These are phyloP conservation scores for Sapayoa aenigma DNA, from an alignment of 2,113 vertebrate species.

Conservation along the genomic window DNA sequence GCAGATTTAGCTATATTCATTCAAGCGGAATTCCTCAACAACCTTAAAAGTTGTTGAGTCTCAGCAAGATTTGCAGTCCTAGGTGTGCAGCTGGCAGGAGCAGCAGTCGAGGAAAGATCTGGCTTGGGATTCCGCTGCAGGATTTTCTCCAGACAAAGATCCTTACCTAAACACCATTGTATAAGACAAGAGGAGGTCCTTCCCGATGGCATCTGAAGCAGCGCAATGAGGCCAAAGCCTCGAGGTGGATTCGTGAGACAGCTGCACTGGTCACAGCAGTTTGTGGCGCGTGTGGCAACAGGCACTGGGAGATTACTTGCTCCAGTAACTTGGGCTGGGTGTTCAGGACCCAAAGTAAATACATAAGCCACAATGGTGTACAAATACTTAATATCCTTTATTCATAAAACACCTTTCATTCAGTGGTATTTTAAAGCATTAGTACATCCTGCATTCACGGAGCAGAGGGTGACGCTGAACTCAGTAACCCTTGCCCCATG, in stretches of 20 bases:
- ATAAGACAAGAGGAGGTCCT: not conserved
- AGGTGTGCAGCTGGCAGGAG: not conserved
- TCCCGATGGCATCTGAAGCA: not conserved
- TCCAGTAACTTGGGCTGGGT: constrained; percentile 40
- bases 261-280: not conserved
- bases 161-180: not conserved
- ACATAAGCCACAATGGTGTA: not conserved
- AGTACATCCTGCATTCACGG: not conserved
- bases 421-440: not conserved
- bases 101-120: not conserved
- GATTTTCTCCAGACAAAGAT: constrained; percentile 8
- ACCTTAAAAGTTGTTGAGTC: not conserved
- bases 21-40: constrained; percentile 24
- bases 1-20: not conserved
- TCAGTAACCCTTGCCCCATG: not conserved
- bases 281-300: not conserved
- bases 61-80: not conserved
- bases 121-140: not conserved
- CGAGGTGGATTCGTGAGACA: not conserved
- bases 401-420: constrained; percentile 16
- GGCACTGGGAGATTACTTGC: constrained; percentile 41
- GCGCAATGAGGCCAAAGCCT: not conserved
- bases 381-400: constrained; percentile 14
- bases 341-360: constrained; percentile 52
- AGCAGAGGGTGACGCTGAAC: not conserved